Conservation (phyloP, 2,797 vertebrate species). For the Chaunax sp. region DNA sequence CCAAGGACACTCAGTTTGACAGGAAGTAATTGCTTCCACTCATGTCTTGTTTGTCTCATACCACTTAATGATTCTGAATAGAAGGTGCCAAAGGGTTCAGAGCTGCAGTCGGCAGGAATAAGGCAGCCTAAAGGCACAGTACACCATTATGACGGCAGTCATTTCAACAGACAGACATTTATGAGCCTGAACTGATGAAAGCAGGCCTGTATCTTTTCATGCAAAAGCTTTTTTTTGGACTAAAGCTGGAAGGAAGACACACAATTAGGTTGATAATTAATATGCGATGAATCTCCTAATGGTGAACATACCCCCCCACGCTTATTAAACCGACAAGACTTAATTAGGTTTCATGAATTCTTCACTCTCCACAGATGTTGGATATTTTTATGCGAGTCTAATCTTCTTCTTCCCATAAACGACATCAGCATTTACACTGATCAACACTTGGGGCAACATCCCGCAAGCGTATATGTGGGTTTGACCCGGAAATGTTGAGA, state of each 20-base stretch:
- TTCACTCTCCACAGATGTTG: constrained; percentile 74
- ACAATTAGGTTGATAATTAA: constrained; percentile 82
- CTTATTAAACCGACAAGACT: constrained; percentile 78
- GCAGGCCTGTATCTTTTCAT: constrained; percentile 27
- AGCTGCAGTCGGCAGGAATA: constrained; percentile 42
- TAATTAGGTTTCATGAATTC: constrained; percentile 84
- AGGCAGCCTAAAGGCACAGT: constrained; percentile 42
- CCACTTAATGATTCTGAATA: constrained; percentile 36
- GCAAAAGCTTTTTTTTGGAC: constrained; percentile 65
- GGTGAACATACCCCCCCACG: constrained; percentile 71
- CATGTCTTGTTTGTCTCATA: constrained; percentile 4
- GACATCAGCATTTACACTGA: too few species aligned
- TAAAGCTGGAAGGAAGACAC: constrained; percentile 73
- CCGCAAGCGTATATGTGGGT: too few species aligned
- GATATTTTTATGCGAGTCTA: constrained; percentile 72
- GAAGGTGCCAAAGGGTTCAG: constrained; percentile 22
- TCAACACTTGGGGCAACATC: too few species aligned
- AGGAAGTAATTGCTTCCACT: constrained; percentile 8
- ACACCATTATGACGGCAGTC: constrained; percentile 47
- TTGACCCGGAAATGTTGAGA: too few species aligned
- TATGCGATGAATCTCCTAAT: constrained; percentile 79
- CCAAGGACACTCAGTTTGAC: constrained; percentile 1
- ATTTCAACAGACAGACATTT: constrained; percentile 3
- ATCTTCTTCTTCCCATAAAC: constrained; percentile 65
- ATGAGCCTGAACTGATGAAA: constrained; percentile 43